These are phyloP conservation scores for Drosophila punjabiensis DNA, from an alignment of 1,140 invertebrate species.

Conservation along the genomic window DNA sequence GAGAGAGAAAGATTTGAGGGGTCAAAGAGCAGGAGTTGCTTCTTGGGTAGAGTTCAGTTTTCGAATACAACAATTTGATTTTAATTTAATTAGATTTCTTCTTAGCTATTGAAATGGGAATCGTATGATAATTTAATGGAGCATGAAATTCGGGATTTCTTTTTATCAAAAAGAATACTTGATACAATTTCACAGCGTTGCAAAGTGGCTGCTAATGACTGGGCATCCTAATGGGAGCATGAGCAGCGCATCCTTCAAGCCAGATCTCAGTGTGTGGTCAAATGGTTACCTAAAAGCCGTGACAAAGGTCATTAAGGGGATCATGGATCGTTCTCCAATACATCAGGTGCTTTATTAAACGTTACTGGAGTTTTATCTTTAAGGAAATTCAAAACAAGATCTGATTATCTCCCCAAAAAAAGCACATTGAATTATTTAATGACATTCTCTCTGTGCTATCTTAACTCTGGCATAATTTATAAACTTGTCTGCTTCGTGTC, in stretches of 20 bases:
- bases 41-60: conserved; percentile 53
- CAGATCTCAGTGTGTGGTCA: conserved; percentile 61
- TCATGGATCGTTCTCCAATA: not conserved
- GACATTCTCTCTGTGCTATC: conserved; percentile 26
- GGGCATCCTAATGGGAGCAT: conserved; percentile 20
- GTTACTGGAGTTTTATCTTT: not conserved
- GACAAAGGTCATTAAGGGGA: conserved; percentile 59
- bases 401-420: conserved; percentile 24
- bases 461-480: conserved; percentile 71
- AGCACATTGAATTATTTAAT: conserved; percentile 45
- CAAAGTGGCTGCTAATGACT: conserved; percentile 70
- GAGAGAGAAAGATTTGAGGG: conserved; percentile 1
- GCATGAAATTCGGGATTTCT: conserved; percentile 68
- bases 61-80: conserved; percentile 46
- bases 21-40: conserved; percentile 35
- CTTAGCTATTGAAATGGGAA: conserved; percentile 29
- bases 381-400: conserved; percentile 3
- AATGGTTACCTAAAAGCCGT: conserved; percentile 58
- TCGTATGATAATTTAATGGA: conserved; percentile 73
- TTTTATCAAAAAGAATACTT: conserved; percentile 9
- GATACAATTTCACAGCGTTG: conserved; percentile 53
- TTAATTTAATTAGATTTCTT: conserved; percentile 77
- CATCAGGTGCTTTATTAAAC: conserved; percentile 1
- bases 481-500: conserved; percentile 72
- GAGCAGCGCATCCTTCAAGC: conserved; percentile 30